Base-by-base conservation (phyloP, 2,113 vertebrate genomes). In the Phasianus colchicus region DNA sequence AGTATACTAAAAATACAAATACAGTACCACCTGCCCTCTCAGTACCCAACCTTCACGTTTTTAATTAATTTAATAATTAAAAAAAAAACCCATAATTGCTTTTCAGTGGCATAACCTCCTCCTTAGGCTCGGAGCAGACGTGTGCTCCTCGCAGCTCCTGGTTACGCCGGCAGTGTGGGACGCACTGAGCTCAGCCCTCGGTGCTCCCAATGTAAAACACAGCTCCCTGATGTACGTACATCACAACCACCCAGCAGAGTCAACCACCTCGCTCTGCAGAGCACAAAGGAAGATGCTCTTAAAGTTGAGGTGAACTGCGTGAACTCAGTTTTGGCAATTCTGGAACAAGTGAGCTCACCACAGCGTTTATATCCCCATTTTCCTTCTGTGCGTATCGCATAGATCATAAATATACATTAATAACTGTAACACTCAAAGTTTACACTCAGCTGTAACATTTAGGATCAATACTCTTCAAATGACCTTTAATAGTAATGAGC, bases 381-480 rank as follows among this genome's bases (percentile, higher is more conserved):
- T 90, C 94, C 66, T 94, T 94, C 83, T 88, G 82, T 70, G 84
- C 50, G 24, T 86, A 92, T 66, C 92, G 85, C 93, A 93, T 88
- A 93, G 92, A 97, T 92, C 95, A 97, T 95, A 95, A 97, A 95
- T 95, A 95, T 76, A 95, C 86, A 97, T 97, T 95, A 95, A 95
- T 95, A 96, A 97, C 91, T 93, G 82, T 90, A 95, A 94, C 93
- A 96, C 93, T 95, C 95, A 95, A 95, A 92, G 93, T 96, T 97
- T 97, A 97, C 90, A 93, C 95, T 96, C 72, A 0, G 75, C 90
- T 92, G 93, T 97, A 97, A 94, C 95, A 97, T 96, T 97, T 92
- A 92, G 92, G 95, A 97, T 96, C 95, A 93, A 96, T 96, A 96
- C 95, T 97, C 93, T 97, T 96, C 95, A 96, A 95, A 96, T 95